A percentile compares a stretch with the other conserved stretches of the same genome.
Evolutionary conservation across 2,113 vertebrate genomes (phyloP).

Genomic region (Dascyllus trimaculatus): DNA sequence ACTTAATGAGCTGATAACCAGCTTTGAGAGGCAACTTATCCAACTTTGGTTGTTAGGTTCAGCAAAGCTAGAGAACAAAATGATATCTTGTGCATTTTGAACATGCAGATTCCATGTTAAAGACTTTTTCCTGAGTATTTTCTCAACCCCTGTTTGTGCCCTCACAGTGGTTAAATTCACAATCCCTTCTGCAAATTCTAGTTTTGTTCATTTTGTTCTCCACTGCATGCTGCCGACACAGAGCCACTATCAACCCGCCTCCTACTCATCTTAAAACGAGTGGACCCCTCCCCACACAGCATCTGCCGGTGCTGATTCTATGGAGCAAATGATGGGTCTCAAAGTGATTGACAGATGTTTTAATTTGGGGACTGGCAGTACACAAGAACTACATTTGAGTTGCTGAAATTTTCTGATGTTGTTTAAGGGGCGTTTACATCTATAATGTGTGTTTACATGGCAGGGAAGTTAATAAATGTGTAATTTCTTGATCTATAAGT

Average conservation of each 20-base stretch:
- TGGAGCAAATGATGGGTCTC: not conserved
- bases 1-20: too few species aligned
- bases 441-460: not conserved
- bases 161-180: not conserved
- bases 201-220: not conserved
- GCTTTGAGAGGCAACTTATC: too few species aligned
- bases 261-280: slow-evolving; percentile 6
- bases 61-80: too few species aligned
- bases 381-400: slow-evolving; percentile 10
- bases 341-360: slow-evolving; percentile 32
- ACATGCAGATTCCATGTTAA: too few species aligned
- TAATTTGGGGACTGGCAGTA: slow-evolving; percentile 14
- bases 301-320: slow-evolving; percentile 3
- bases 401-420: slow-evolving; percentile 15
- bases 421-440: slow-evolving; percentile 6
- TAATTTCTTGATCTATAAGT: not conserved
- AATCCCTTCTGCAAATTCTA: not conserved
- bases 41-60: too few species aligned
- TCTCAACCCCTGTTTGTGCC: not conserved
- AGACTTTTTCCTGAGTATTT: not conserved
- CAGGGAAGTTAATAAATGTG: not conserved
- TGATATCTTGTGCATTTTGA: too few species aligned
- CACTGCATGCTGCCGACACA: not conserved
- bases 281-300: not conserved
- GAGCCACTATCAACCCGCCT: not conserved